Conservation (phyloP, 2,797 vertebrate species). For the Lutjanus argentimaculatus region DNA sequence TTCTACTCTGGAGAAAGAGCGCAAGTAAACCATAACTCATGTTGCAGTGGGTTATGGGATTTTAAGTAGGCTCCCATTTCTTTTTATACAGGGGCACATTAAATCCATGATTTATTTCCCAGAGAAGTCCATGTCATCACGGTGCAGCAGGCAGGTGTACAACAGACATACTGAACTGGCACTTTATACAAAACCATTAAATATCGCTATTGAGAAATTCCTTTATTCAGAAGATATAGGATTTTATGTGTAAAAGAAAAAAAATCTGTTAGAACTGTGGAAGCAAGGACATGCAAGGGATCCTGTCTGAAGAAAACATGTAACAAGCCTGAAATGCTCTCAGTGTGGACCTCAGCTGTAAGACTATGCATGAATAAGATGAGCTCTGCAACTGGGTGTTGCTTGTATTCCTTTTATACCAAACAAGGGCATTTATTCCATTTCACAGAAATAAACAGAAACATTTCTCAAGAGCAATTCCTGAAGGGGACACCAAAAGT, state of each 20-base stretch:
- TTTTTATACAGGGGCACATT: constrained; percentile 10
- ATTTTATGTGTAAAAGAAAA: too few relatives aligned
- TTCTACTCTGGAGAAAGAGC: constrained; percentile 5
- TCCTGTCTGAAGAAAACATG: not conserved
- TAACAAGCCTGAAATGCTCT: not conserved
- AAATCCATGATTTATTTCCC: constrained; percentile 24
- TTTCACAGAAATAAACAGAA: too few relatives aligned
- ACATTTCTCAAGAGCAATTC: too few relatives aligned
- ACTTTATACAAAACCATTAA: not conserved
- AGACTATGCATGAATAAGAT: not conserved
- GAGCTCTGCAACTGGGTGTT: not conserved
- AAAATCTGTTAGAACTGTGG: too few relatives aligned
- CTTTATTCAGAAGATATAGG: too few relatives aligned
- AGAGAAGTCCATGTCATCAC: not conserved
- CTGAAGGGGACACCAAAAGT: too few relatives aligned
- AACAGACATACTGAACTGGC: not conserved
- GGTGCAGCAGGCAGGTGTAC: constrained; percentile 4
- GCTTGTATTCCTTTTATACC: not conserved
- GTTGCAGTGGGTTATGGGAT: constrained; percentile 23
- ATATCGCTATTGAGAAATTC: too few relatives aligned
- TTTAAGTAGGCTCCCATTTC: constrained; percentile 24
- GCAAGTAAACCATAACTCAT: constrained; percentile 20
- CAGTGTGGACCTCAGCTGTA: constrained; percentile 1
- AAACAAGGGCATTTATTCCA: not conserved
- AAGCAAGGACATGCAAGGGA: not conserved